Evolutionary conservation across 2,113 vertebrate genomes (phyloP).

Genomic region (Sinocyclocheilus anshuiensis): DNA sequence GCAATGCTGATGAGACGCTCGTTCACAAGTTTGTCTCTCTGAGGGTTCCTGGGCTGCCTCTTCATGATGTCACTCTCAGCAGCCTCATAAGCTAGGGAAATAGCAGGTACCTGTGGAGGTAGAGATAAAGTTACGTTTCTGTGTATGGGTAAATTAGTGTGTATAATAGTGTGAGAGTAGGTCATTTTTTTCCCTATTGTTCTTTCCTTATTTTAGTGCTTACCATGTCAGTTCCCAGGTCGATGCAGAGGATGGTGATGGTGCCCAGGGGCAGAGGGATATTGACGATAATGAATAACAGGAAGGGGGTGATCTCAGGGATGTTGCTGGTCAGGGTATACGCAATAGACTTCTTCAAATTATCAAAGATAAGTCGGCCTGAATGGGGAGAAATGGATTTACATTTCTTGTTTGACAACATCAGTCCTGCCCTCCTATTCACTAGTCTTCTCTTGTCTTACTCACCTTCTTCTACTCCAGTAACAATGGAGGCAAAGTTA

Average conservation of each 20-base stretch:
- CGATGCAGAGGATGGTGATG: constrained; percentile 93
- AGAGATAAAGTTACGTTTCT: not conserved
- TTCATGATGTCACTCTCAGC: constrained; percentile 84
- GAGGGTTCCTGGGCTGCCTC: constrained; percentile 77
- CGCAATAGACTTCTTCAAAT: constrained; percentile 91
- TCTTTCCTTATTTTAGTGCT: constrained; percentile 53
- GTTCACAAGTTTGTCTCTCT: constrained; percentile 78
- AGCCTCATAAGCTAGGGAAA: constrained; percentile 79
- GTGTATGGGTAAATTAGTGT: not conserved
- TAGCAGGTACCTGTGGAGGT: constrained; percentile 77
- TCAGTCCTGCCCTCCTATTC: not conserved
- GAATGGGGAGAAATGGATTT: not conserved
- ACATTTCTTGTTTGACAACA: not conserved
- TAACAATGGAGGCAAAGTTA: constrained; percentile 91
- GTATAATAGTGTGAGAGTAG: not conserved
- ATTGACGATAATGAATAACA: constrained; percentile 90
- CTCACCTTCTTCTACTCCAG: constrained; percentile 89
- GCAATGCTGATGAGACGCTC: constrained; percentile 80
- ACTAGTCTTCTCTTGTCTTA: not conserved
- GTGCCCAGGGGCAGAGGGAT: constrained; percentile 89
- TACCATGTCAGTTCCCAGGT: constrained; percentile 93
- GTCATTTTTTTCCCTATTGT: not conserved
- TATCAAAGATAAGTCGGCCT: constrained; percentile 93
- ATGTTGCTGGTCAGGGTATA: constrained; percentile 95
- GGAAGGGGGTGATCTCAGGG: constrained; percentile 91